phyloP scores from a whole-genome alignment of 2,797 vertebrate species.

The Threskiornis aethiopicus region DNA sequence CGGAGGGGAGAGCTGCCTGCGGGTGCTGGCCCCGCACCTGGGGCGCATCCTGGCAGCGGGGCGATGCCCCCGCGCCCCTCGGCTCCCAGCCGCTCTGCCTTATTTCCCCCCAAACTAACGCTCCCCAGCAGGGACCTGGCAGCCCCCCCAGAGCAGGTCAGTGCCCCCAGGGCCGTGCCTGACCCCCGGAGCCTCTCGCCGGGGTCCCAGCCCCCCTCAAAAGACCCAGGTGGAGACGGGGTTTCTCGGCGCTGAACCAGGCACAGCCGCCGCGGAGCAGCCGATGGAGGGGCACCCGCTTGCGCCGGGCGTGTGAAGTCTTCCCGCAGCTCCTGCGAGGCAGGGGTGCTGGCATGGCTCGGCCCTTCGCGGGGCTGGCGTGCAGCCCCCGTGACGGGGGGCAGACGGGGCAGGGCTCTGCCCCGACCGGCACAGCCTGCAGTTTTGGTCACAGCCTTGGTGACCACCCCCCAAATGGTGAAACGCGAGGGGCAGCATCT shows the following conservation, averaged over 20 bases:
- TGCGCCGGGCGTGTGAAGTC: fast-evolving
- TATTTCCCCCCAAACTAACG: fast-evolving
- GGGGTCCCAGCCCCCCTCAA: neutral
- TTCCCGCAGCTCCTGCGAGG: neutral
- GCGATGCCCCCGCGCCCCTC: neutral
- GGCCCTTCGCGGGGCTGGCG: neutral
- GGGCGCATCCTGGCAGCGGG: fast-evolving
- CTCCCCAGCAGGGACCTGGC: neutral
- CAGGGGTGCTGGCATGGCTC: fast-evolving
- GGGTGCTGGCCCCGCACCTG: neutral
- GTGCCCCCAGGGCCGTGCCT: neutral
- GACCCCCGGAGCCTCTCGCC: neutral
- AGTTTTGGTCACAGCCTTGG: neutral
- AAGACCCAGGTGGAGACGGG: neutral
- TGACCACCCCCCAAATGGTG: fast-evolving
- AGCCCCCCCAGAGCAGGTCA: neutral
- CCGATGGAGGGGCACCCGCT: neutral
- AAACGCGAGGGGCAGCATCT: neutral
- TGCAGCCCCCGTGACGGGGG: fast-evolving
- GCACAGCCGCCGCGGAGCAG: fast-evolving
- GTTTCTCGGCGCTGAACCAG: neutral
- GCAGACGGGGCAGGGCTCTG: neutral
- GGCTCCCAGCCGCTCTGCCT: neutral
- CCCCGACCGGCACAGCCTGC: fast-evolving
- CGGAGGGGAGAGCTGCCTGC: fast-evolving